Evolutionary conservation across 2,888 invertebrate species (phyloP), one percentile per base, ranked within the genome.

Genomic region (Dioctria rufipes): DNA sequence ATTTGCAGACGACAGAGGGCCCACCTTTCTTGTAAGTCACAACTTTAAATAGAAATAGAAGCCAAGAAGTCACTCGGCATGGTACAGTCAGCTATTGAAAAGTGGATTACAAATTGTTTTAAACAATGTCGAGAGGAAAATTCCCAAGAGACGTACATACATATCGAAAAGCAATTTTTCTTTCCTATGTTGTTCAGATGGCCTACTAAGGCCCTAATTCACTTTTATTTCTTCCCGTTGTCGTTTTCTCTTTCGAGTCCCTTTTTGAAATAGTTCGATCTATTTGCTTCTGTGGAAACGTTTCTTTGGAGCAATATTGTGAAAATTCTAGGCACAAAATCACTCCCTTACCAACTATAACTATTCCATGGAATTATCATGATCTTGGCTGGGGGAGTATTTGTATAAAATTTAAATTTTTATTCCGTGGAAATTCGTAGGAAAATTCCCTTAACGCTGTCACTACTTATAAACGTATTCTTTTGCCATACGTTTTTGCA

Each of bases 261-360:
- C n/a, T 54, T 6, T 54, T 54, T 11, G 11, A 11, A 54, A n/a
- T 54, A 54, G 54, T 54, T 54, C 11, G 25, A 25, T 25, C 25
- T n/a, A 54, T 11, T 2, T n/a, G 54, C 11, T 11, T 54, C 3
- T 54, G 11, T 8, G 11, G 4, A 54, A 11, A n/a, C 11, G n/a
- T 11, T n/a, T n/a, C 54, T 54, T 25, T 54, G n/a, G 54, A 54
- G 54, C 8, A 54, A 11, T 54, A n/a, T n/a, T 54, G n/a, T 54
- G 11, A 54, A 54, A 54, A 54, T 54, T 54, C 3, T 11, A 11
- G 54, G n/a, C n/a, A n/a, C 4, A 11, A 54, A 54, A 54, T 54
- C 4, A 54, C 54, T 54, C 54, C 54, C 54, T n/a, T 54, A n/a
- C 54, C 11, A 54, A 54, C 54, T 54, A 54, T 54, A 54, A 54